Percentiles rank a stretch among this genome's conserved stretches.
These are phyloP conservation scores for Odontamblyopus rebecca DNA, from an alignment of 2,797 vertebrate species.

Conservation along the genomic window DNA sequence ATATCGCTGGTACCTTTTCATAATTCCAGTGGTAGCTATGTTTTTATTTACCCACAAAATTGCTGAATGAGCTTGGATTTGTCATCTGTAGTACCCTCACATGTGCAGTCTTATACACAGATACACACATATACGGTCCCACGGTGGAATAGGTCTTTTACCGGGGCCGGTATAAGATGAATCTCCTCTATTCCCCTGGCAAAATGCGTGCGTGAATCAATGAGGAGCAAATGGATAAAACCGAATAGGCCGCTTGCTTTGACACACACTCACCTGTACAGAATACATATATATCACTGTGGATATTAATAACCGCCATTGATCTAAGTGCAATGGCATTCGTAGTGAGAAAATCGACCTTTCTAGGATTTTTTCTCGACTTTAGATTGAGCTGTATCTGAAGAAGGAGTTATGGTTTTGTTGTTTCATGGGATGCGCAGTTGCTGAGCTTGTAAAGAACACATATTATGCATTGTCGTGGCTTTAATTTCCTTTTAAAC, in stretches of 20 bases:
- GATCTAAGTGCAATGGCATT: conserved; percentile 52
- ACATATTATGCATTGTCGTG: no score
- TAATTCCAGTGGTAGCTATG: background rate
- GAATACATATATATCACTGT: conserved; percentile 28
- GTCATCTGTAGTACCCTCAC: background rate
- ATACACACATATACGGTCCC: conserved; percentile 32
- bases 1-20: background rate
- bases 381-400: conserved; percentile 61
- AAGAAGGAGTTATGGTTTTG: conserved; percentile 39
- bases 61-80: background rate
- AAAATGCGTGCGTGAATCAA: conserved; percentile 63
- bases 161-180: conserved; percentile 48
- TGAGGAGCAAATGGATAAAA: conserved; percentile 35
- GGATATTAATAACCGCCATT: conserved; percentile 58
- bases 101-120: conserved; percentile 11
- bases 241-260: conserved; percentile 21
- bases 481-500: no score
- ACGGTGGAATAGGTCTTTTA: conserved; percentile 28
- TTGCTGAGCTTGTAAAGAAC: conserved; percentile 45
- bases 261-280: background rate
- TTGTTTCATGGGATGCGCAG: conserved; percentile 46
- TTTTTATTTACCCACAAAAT: background rate
- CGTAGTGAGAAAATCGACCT: conserved; percentile 46
- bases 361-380: conserved; percentile 29
- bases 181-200: conserved; percentile 48